phyloP scores from a whole-genome alignment of 2,888 invertebrate genomes.

The Rhorus exstirpatorius region DNA sequence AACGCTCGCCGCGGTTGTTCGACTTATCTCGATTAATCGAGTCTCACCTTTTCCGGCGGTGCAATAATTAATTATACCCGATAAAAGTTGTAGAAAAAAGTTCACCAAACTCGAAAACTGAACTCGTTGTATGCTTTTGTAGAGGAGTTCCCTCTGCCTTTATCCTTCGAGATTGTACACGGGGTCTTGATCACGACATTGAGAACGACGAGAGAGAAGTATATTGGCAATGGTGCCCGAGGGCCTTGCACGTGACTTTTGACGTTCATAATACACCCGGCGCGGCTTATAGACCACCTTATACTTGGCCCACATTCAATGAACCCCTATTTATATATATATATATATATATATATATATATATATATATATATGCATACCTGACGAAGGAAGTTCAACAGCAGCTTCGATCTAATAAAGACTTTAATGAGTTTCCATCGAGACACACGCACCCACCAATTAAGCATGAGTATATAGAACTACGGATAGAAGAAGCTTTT shows the following conservation, averaged over 20 bases:
- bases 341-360: neutral
- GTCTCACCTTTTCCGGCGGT: constrained; percentile 47
- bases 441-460: constrained; percentile 46
- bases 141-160: constrained; percentile 6
- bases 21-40: constrained; percentile 31
- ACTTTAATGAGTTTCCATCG: constrained; percentile 77
- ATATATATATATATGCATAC: neutral
- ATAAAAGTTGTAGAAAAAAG: constrained; percentile 57
- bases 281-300: constrained; percentile 50
- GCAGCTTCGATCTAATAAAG: constrained; percentile 71
- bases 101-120: constrained; percentile 59
- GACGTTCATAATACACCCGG: constrained; percentile 67
- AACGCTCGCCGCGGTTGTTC: neutral
- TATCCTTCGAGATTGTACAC: constrained; percentile 61
- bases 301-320: constrained; percentile 61
- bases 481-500: neutral
- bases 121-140: constrained; percentile 47
- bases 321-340: constrained; percentile 44
- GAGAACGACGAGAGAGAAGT: constrained; percentile 51
- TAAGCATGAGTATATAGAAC: constrained; percentile 17
- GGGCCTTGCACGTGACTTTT: constrained; percentile 69
- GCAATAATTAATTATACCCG: constrained; percentile 64
- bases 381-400: constrained; percentile 18
- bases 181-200: constrained; percentile 69
- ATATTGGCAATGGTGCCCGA: constrained; percentile 60